A percentile compares a stretch with the other conserved stretches of the same genome.
phyloP scores from a whole-genome alignment of 2,113 vertebrate genomes.

The Callopanchax toddi region DNA sequence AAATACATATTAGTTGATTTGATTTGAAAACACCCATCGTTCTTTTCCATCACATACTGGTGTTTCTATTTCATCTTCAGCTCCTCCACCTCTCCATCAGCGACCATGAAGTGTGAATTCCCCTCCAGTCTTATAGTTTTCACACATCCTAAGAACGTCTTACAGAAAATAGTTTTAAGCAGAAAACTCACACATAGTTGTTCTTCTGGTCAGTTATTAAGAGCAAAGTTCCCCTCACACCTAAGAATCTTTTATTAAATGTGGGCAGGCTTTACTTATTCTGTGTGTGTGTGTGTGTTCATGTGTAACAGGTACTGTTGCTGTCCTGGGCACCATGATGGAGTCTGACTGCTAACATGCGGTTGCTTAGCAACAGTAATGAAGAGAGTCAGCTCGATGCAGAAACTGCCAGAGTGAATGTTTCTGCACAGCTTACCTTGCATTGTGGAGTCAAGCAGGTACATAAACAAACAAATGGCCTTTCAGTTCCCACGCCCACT shows the following conservation, averaged over 20 bases:
- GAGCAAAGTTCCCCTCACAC: neutral
- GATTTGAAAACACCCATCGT: too few species aligned
- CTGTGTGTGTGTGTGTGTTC: constrained; percentile 12
- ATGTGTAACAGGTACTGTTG: constrained; percentile 59
- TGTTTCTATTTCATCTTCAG: too few species aligned
- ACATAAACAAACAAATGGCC: neutral
- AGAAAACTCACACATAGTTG: too few species aligned
- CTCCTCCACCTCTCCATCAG: too few species aligned
- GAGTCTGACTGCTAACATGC: constrained; percentile 55
- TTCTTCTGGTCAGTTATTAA: neutral
- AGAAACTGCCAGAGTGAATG: constrained; percentile 55
- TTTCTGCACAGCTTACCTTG: constrained; percentile 61
- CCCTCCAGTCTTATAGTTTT: too few species aligned
- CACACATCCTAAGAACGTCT: too few species aligned
- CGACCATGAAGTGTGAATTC: too few species aligned
- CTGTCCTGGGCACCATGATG: constrained; percentile 65
- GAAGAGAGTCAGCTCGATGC: constrained; percentile 39
- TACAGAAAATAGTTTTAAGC: too few species aligned
- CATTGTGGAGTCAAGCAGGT: constrained; percentile 73
- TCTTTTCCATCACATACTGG: too few species aligned
- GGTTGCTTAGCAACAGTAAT: constrained; percentile 48
- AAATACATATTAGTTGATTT: too few species aligned
- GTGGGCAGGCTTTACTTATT: neutral
- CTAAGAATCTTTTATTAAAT: neutral
- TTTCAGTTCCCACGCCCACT: too few species aligned